phyloP scores from a whole-genome alignment of 1,140 invertebrate species.

The Drosophila jambulina region DNA sequence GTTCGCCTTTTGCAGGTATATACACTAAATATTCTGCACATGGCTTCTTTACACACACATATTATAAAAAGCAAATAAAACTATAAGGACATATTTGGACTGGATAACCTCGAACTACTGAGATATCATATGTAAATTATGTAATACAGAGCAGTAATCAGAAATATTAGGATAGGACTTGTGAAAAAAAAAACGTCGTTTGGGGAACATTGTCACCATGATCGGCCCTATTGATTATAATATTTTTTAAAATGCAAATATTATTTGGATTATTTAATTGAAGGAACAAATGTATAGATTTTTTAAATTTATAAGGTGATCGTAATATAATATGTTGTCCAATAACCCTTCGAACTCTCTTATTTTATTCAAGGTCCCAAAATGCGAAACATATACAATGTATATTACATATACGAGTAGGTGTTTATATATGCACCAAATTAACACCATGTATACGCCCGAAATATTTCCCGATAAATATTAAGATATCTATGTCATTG shows the following conservation, averaged over 20 bases:
- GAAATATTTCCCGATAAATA: background rate
- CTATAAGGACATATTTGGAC: too few relatives aligned
- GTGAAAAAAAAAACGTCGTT: too few relatives aligned
- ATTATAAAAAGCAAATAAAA: too few relatives aligned
- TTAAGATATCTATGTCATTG: background rate
- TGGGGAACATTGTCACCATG: too few relatives aligned
- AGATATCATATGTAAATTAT: too few relatives aligned
- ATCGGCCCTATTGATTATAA: background rate
- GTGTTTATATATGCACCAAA: too few relatives aligned
- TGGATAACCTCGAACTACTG: too few relatives aligned
- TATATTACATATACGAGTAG: too few relatives aligned
- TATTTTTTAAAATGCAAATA: background rate
- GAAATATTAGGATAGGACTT: too few relatives aligned
- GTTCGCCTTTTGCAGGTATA: background rate
- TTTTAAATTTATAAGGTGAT: too few relatives aligned
- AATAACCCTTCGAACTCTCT: background rate
- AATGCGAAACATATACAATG: background rate
- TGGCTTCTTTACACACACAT: too few relatives aligned
- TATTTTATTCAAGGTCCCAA: background rate
- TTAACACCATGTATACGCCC: background rate
- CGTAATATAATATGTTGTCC: background rate
- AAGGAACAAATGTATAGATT: background rate
- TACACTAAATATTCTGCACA: background rate
- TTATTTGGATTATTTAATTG: background rate
- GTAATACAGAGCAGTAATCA: too few relatives aligned